These are phyloP conservation scores for Sceloporus tristichus DNA, from an alignment of 2,113 vertebrate genomes.

Conservation along the genomic window DNA sequence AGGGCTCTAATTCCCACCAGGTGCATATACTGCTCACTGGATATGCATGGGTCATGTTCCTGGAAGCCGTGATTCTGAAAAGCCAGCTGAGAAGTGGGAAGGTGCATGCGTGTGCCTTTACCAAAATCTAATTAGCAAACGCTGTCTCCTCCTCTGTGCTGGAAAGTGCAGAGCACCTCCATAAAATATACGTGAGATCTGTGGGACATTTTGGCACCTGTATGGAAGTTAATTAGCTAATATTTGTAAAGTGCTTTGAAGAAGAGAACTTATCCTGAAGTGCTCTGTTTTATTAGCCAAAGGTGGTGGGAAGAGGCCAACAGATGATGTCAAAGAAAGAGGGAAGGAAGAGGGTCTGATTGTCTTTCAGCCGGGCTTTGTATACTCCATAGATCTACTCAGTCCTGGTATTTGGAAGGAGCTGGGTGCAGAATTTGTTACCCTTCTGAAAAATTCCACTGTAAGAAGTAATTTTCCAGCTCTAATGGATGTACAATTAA, in stretches of 20 bases:
- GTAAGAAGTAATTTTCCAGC: background rate
- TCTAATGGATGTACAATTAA: background rate
- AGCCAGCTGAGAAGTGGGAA: slow-evolving; percentile 61
- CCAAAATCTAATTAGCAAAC: slow-evolving; percentile 68
- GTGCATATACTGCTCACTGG: slow-evolving; percentile 52
- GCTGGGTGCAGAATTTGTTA: background rate
- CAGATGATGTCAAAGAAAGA: slow-evolving; percentile 62
- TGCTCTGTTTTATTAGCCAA: slow-evolving; percentile 70
- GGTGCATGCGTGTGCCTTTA: slow-evolving; percentile 45
- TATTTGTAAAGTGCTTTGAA: slow-evolving; percentile 78
- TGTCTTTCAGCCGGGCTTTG: background rate
- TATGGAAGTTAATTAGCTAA: slow-evolving; percentile 75
- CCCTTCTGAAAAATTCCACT: background rate
- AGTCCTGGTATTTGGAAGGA: background rate
- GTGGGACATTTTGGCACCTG: slow-evolving; percentile 68
- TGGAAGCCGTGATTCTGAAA: slow-evolving; percentile 64
- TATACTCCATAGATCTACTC: background rate
- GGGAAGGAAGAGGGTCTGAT: background rate
- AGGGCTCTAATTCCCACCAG: slow-evolving; percentile 66
- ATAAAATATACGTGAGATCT: slow-evolving; percentile 70
- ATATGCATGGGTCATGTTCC: slow-evolving; percentile 52
- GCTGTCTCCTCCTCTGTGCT: slow-evolving; percentile 64
- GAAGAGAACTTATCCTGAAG: slow-evolving; percentile 68
- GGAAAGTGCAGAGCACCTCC: slow-evolving; percentile 65
- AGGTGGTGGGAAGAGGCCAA: slow-evolving; percentile 51